Percentiles rank a stretch among this genome's conserved stretches.
Conservation (phyloP, 2,888 invertebrate genomes). For the Cistogaster globosa region DNA sequence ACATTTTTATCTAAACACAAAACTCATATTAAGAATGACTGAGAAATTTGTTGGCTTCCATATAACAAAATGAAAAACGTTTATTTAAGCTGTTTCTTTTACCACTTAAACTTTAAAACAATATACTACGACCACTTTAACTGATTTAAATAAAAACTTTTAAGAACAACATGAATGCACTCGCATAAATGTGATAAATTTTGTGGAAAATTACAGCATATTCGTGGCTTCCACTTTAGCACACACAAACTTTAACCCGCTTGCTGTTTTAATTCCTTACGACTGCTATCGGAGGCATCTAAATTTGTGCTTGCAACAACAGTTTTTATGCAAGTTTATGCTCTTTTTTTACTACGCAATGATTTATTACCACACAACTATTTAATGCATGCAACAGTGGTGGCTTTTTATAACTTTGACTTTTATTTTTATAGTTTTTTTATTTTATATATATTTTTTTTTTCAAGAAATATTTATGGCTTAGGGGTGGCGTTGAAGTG, state of each 20-base stretch:
- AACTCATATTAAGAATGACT: no score
- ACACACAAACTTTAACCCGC: constrained; percentile 8
- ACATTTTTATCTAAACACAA: no score
- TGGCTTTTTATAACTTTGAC: constrained; percentile 24
- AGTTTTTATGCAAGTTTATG: constrained; percentile 27
- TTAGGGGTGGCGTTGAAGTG: not conserved
- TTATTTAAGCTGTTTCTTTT: not conserved
- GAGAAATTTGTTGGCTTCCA: no score
- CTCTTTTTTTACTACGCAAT: constrained; percentile 47
- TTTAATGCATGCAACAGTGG: constrained; percentile 49
- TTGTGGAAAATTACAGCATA: constrained; percentile 37
- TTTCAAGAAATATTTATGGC: constrained; percentile 43
- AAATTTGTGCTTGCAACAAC: constrained; percentile 23
- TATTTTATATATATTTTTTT: not conserved
- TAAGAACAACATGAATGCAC: constrained; percentile 8
- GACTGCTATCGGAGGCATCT: constrained; percentile 42
- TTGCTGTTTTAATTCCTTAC: constrained; percentile 31
- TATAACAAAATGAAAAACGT: not conserved
- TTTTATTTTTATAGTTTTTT: constrained; percentile 28
- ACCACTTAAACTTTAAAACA: constrained; percentile 10
- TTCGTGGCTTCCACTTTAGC: constrained; percentile 43
- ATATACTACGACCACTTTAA: constrained; percentile 7
- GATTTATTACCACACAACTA: constrained; percentile 59
- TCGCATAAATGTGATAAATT: constrained; percentile 42
- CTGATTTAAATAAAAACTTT: constrained; percentile 19